Base-by-base conservation (phyloP, 2,797 vertebrate species). In the Enteromius argenteus region DNA sequence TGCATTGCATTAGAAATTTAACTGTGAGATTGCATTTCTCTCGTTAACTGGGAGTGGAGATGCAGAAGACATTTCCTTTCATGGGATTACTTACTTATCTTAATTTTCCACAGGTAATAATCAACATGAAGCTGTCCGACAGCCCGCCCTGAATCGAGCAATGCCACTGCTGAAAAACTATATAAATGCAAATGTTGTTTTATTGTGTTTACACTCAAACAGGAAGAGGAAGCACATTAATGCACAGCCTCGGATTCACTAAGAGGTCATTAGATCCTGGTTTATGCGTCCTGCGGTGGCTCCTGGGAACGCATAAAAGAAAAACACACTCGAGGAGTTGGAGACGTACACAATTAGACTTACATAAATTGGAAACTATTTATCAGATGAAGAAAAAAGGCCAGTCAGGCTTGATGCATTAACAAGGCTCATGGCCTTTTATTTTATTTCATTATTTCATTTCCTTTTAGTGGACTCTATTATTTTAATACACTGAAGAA, bases 141-240 rank as follows among this genome's bases (percentile, higher is more conserved):
- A 74, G 87, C 85, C 88, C 87, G 72, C 83, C 87, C 88, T 88
- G 90, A 87, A 72, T 88, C 91, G 90, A 88, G 87, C 87, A 84
- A 87, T 90, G 87, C 90, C 89, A 89, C 84, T 82, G 74, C 88
- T 92, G 89, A 88, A 91, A 92, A 93, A 92, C 94, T 90, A 95
- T 96, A 95, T 95, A 96, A 94, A 96, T 95, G 95, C 93, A 94
- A 96, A 95, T 96, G 83, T 73, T 90, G 89, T 87, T 93, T 93
- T 94, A 94, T 93, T 93, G 91, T 94, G 93, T 95, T 95, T 93
- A 92, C 93, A 94, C 94, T 92, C 93, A 93, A 93, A 91, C 80
- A 85, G 90, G 87, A 88, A 91, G 81, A 83, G 87, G 39, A 73
- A 88, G 90, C 90, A 89, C 84, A 91, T 92, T 95, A 91, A 93